Evolutionary conservation across 2,888 invertebrate species (phyloP).

Genomic region (Megamerina dolium): DNA sequence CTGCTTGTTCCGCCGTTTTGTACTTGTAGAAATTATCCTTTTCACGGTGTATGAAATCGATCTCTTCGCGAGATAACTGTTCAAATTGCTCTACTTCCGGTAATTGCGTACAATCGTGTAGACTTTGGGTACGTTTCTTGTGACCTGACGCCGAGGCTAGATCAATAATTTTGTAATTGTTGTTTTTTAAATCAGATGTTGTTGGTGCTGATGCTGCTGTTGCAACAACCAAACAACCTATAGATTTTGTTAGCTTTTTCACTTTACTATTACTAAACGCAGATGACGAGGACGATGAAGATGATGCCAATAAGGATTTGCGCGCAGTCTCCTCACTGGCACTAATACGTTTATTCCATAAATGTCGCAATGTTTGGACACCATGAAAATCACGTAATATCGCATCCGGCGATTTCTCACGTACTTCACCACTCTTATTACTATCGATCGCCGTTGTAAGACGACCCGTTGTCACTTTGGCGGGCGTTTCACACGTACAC

Average conservation of each 20-base stretch:
- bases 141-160: slow-evolving; percentile 17
- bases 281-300: too few species aligned
- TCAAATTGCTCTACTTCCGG: slow-evolving; percentile 11
- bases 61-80: slow-evolving; percentile 14
- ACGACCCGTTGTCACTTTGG: slow-evolving; percentile 24
- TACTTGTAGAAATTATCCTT: slow-evolving; percentile 49
- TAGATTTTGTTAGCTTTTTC: slow-evolving; percentile 37
- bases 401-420: slow-evolving; percentile 18
- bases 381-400: slow-evolving; percentile 40
- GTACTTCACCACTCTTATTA: not conserved
- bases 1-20: slow-evolving; percentile 44
- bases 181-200: not conserved
- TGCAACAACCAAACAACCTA: slow-evolving; percentile 36
- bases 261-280: slow-evolving; percentile 23
- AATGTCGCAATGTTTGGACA: slow-evolving; percentile 43
- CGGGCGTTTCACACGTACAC: slow-evolving; percentile 16
- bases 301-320: slow-evolving; percentile 9
- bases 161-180: slow-evolving; percentile 7
- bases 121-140: slow-evolving; percentile 37
- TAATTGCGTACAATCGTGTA: slow-evolving; percentile 36
- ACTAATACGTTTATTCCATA: slow-evolving; percentile 48
- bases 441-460: slow-evolving; percentile 17
- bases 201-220: slow-evolving; percentile 26
- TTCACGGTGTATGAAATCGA: slow-evolving; percentile 26
- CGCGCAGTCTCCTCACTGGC: slow-evolving; percentile 25